A percentile compares a stretch with the other conserved stretches of the same genome.
phyloP scores from a whole-genome alignment of 2,113 vertebrate genomes.

The Coptodon bakossiorum region DNA sequence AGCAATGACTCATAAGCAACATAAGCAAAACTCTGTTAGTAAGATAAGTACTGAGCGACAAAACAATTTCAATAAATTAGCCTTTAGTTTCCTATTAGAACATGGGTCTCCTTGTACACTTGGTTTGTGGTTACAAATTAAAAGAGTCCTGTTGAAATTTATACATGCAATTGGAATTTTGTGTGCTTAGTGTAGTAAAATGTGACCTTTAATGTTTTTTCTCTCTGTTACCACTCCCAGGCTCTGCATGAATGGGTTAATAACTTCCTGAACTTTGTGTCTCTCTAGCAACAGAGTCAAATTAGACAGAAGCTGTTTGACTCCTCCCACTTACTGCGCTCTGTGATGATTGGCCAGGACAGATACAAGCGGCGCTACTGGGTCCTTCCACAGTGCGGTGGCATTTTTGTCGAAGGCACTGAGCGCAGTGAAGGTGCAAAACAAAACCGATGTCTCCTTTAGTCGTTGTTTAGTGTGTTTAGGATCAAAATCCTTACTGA shows the following conservation, averaged over 20 bases:
- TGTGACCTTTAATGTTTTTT: neutral
- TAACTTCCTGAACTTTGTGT: neutral
- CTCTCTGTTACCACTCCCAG: neutral
- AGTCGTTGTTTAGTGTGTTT: neutral
- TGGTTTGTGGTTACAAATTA: neutral
- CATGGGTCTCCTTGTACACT: neutral
- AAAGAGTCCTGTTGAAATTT: neutral
- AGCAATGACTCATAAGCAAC: neutral
- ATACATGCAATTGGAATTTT: neutral
- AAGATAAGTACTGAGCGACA: neutral
- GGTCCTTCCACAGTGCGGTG: constrained; percentile 89
- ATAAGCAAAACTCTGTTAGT: neutral
- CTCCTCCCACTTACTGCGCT: constrained; percentile 84
- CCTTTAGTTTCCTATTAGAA: neutral
- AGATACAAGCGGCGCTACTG: constrained; percentile 90
- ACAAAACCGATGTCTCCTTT: neutral
- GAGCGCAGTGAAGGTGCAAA: constrained; percentile 84
- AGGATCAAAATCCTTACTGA: neutral
- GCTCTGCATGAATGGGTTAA: neutral
- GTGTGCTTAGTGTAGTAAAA: neutral
- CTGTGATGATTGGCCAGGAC: constrained; percentile 91
- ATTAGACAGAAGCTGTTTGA: constrained; percentile 89
- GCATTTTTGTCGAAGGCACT: constrained; percentile 91
- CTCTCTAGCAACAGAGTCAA: constrained; percentile 86
- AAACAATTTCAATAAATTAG: neutral